phyloP scores from a whole-genome alignment of 1,140 invertebrate species.

The Limonius californicus region DNA sequence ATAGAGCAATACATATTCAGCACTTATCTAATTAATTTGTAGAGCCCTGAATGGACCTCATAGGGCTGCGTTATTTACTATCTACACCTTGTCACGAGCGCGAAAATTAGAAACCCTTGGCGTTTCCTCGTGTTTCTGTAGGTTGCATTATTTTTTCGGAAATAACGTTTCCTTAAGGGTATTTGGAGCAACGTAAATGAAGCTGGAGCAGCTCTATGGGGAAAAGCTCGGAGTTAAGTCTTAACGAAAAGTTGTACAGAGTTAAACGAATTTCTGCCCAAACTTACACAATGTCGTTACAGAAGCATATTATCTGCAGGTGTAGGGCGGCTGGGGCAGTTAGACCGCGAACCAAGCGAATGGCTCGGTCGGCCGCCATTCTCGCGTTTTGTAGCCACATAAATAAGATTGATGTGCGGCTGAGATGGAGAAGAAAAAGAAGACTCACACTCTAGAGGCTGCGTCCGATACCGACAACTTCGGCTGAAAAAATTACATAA shows the following conservation, averaged over 20 bases:
- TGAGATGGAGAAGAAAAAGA: slow-evolving; percentile 29
- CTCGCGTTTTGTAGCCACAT: slow-evolving; percentile 46
- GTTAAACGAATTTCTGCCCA: slow-evolving; percentile 30
- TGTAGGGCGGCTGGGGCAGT: slow-evolving; percentile 23
- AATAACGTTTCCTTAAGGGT: slow-evolving; percentile 3
- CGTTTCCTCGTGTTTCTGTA: no score
- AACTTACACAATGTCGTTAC: slow-evolving; percentile 27
- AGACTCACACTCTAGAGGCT: slow-evolving; percentile 15
- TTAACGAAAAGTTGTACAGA: slow-evolving; percentile 27
- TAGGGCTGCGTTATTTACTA: neutral
- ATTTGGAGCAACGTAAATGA: slow-evolving; percentile 9
- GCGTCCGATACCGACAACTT: neutral
- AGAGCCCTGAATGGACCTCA: no score
- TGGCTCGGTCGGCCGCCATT: slow-evolving; percentile 36
- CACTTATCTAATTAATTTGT: no score
- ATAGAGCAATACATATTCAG: no score
- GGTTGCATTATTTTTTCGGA: neutral
- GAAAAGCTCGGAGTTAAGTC: slow-evolving; percentile 7
- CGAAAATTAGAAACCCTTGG: no score
- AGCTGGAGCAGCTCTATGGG: neutral
- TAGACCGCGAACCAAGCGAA: slow-evolving; percentile 27
- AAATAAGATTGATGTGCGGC: slow-evolving; percentile 45
- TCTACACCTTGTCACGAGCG: no score
- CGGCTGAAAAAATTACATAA: neutral
- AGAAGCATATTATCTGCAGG: slow-evolving; percentile 33